A percentile compares a stretch with the other conserved stretches of the same genome.
phyloP scores from a whole-genome alignment of 2,113 vertebrate species.

The Callopanchax toddi region DNA sequence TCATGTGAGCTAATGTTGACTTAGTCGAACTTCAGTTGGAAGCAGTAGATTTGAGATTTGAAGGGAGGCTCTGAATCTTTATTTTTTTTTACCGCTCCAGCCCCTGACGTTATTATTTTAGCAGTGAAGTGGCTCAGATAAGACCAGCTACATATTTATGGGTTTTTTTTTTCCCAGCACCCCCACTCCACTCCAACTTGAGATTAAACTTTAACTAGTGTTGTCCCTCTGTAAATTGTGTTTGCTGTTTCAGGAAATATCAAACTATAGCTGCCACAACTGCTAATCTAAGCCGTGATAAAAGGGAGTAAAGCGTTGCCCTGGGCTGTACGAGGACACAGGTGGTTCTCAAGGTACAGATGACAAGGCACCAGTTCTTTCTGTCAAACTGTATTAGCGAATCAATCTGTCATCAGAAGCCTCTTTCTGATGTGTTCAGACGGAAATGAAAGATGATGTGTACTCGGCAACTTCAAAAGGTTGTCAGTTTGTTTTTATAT shows the following conservation, averaged over 20 bases:
- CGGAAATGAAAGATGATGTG: conserved; percentile 71
- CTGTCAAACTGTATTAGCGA: conserved; percentile 77
- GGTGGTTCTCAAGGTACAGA: conserved; percentile 73
- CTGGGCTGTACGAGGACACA: conserved; percentile 73
- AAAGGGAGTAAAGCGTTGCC: conserved; percentile 53
- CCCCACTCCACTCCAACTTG: conserved; percentile 27
- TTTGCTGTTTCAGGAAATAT: conserved; percentile 62
- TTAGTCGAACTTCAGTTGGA: conserved; percentile 47
- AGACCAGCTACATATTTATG: conserved; percentile 48
- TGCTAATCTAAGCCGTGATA: conserved; percentile 66
- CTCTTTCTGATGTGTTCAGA: conserved; percentile 41
- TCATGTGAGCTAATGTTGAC: conserved; percentile 62
- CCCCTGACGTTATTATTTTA: conserved; percentile 51
- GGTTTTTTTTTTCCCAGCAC: conserved; percentile 21
- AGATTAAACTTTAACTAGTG: conserved; percentile 69
- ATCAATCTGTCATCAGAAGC: conserved; percentile 77
- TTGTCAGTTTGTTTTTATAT: conserved; percentile 54
- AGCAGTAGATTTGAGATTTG: conserved; percentile 22
- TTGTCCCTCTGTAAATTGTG: conserved; percentile 67
- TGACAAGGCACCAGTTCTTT: conserved; percentile 67
- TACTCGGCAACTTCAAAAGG: conserved; percentile 62
- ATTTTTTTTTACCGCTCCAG: conserved; percentile 19
- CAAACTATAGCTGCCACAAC: conserved; percentile 48
- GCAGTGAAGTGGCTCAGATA: conserved; percentile 25
- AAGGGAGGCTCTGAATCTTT: conserved; percentile 35